Base-by-base conservation (phyloP, 2,888 invertebrate genomes). In the Arrhopalites spinosus region DNA sequence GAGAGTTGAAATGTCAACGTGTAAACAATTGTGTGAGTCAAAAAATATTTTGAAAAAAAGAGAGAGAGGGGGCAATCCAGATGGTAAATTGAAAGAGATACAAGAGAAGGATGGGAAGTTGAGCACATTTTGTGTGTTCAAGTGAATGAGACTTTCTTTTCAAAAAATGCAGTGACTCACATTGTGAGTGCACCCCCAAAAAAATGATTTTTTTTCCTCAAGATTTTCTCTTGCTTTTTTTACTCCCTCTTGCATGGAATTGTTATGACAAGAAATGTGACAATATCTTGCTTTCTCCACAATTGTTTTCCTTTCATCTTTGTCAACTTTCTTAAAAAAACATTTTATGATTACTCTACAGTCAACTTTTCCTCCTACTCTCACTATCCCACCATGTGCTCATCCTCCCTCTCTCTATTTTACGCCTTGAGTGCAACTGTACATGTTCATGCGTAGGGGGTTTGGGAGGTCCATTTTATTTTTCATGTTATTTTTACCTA, bases 281-380 rank as follows among this genome's bases (percentile, higher is more conserved):
- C 75, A 77, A 79, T 79, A 77, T 74, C 72, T 74, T 74, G 56
- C 75, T 75, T 76, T 75, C 74, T 73, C 72, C 66, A 47, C 63
- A 77, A 78, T 79, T 76, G 78, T 78, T 80, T 77, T 79, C 77
- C 73, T 80, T 80, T 73, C 77, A 80, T 80, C 78, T 78, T 74
- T 78, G 56, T 61, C 75, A 78, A 78, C 75, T 70, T 68, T 76
- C n/a, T 23, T 27, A 72, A 47, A 61, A 36, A 72, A 72, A 72
- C n/a, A 43, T 17, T 15, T 8, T 25, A 23, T 25, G 59, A 11
- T 59, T 20, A 59, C 11, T 20, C 2, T 59, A 2, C 1, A 53
- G 36, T 36, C 36, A 36, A 36, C 5, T 36, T 11, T 36, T 36
- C 11, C n/a, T n/a, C n/a, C 59, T 15, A 13, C 59, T 59, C 59